phyloP scores from a whole-genome alignment of 2,797 vertebrate genomes.

The Loriculus beryllinus region DNA sequence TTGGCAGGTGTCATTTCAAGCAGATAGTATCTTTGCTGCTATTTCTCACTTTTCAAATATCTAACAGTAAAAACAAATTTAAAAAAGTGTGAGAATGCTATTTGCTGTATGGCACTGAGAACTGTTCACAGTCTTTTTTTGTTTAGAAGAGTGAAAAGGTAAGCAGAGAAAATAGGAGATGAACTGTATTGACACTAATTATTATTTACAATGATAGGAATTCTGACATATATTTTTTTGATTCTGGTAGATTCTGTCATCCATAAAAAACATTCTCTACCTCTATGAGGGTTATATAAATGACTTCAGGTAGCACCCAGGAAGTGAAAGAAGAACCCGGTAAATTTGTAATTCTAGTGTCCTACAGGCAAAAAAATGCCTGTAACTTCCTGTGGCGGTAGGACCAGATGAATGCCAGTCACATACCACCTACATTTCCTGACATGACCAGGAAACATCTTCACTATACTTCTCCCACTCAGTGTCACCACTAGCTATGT shows the following conservation, averaged over 20 bases:
- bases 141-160: background rate
- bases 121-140: background rate
- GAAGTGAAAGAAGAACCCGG: background rate
- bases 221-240: background rate
- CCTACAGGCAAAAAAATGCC: background rate
- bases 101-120: background rate
- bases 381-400: background rate
- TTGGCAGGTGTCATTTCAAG: background rate
- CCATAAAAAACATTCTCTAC: background rate
- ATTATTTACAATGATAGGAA: background rate
- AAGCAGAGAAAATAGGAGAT: background rate
- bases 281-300: background rate
- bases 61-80: background rate
- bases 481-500: rapidly evolving
- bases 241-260: background rate
- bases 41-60: background rate
- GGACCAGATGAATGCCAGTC: background rate
- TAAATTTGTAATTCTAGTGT: background rate
- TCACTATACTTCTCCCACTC: background rate
- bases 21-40: background rate
- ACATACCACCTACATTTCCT: background rate
- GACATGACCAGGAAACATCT: background rate
- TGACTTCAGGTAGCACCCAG: background rate
- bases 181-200: background rate
- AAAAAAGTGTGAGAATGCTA: background rate